A percentile compares a stretch with the other conserved stretches of the same genome.
Evolutionary conservation across 2,797 vertebrate species (phyloP).

Genomic region (Hoplostethus mediterraneus): DNA sequence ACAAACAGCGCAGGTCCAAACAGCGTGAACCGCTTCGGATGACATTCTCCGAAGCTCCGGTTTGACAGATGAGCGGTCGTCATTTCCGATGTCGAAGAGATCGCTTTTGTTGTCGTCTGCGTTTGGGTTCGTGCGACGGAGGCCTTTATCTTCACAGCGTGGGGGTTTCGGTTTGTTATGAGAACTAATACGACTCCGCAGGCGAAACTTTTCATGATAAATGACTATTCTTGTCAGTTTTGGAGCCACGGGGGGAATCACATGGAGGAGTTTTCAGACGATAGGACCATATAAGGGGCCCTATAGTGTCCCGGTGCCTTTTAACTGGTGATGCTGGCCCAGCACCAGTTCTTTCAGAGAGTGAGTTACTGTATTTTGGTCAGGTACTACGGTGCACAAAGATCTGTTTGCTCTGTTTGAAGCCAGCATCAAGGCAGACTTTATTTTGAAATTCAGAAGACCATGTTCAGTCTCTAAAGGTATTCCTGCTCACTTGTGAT

Average conservation of each 20-base stretch:
- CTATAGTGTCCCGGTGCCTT: too few relatives aligned
- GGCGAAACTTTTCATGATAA: neutral
- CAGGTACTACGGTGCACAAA: constrained; percentile 22
- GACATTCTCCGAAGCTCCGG: neutral
- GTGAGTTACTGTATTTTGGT: constrained; percentile 40
- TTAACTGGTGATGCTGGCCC: neutral
- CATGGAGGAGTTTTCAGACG: neutral
- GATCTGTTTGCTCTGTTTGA: constrained; percentile 16
- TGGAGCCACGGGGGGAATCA: neutral
- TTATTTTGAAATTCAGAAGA: constrained; percentile 38
- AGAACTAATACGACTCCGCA: neutral
- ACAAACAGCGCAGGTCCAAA: constrained; percentile 6
- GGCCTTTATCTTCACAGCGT: neutral
- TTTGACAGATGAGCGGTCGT: constrained; percentile 22
- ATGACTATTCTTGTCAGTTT: neutral
- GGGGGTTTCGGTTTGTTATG: neutral
- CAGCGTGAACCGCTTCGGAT: constrained; percentile 5
- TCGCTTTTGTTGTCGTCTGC: neutral
- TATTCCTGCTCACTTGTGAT: constrained; percentile 10
- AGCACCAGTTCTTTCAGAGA: neutral
- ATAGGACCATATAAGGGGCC: too few relatives aligned
- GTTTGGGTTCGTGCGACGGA: neutral
- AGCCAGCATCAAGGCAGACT: constrained; percentile 33
- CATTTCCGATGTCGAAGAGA: neutral
- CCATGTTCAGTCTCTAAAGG: constrained; percentile 6